Evolutionary conservation across 2,888 invertebrate species (phyloP).

Genomic region (Theristus sp.): DNA sequence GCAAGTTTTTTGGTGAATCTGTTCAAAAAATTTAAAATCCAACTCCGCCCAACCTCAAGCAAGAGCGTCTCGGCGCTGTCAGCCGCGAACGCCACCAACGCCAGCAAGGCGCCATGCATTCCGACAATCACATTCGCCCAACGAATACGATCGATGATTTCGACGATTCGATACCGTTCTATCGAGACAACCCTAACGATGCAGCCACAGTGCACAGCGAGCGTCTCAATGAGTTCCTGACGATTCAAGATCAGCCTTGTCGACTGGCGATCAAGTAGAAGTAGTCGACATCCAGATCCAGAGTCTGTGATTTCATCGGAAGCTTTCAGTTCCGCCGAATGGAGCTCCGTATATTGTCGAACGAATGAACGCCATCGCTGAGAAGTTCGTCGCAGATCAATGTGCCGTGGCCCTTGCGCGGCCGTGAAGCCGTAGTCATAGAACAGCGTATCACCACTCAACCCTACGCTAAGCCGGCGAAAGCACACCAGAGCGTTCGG

Average conservation of each 20-base stretch:
- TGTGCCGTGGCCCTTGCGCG: too few relatives aligned
- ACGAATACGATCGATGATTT: neutral
- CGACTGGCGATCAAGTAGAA: neutral
- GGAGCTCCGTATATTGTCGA: too few relatives aligned
- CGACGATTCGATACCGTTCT: neutral
- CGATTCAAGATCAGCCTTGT: neutral
- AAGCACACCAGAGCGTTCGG: neutral
- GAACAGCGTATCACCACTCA: neutral
- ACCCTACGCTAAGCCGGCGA: neutral
- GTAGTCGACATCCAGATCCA: too few relatives aligned
- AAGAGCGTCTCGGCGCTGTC: too few relatives aligned
- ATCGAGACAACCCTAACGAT: neutral
- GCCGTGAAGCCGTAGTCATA: neutral
- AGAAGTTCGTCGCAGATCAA: too few relatives aligned
- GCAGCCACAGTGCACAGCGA: neutral
- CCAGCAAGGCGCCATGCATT: neutral
- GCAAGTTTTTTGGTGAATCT: too few relatives aligned
- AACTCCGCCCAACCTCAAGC: too few relatives aligned
- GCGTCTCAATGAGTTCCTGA: neutral
- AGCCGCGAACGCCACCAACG: neutral
- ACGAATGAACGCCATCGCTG: too few relatives aligned
- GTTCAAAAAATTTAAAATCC: too few relatives aligned
- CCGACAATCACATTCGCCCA: neutral
- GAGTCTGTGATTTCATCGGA: too few relatives aligned
- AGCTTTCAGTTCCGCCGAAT: too few relatives aligned